Conservation (phyloP, 1,140 invertebrate species). For the Caenorhabditis inopinata region DNA sequence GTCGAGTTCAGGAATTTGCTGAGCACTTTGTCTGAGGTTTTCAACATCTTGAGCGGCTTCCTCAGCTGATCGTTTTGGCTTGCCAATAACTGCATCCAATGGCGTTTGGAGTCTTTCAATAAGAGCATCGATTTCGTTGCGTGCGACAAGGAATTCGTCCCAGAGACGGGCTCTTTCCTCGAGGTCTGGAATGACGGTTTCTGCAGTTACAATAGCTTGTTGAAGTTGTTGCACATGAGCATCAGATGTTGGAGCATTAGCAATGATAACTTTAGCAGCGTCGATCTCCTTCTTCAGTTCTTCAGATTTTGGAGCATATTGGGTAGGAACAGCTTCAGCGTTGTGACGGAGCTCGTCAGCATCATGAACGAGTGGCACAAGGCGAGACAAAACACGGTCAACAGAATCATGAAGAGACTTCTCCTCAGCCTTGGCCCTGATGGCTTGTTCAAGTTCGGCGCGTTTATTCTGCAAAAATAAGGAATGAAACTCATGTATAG, state of each 20-base stretch:
- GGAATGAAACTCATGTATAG: neutral
- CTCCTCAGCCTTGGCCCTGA: conserved; percentile 45
- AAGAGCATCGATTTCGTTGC: conserved; percentile 46
- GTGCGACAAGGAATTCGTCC: conserved; percentile 50
- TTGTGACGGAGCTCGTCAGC: conserved; percentile 48
- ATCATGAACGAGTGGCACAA: conserved; percentile 47
- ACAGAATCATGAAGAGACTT: conserved; percentile 17
- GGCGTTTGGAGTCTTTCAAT: conserved; percentile 49
- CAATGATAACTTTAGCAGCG: conserved; percentile 11
- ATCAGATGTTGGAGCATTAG: conserved; percentile 19
- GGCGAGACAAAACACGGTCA: conserved; percentile 19
- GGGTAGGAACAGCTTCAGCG: conserved; percentile 49
- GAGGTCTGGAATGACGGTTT: conserved; percentile 45
- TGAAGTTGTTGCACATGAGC: conserved; percentile 20
- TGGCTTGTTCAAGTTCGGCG: conserved; percentile 31
- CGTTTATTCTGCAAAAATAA: conserved; percentile 19
- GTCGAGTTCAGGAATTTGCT: neutral
- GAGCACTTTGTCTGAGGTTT: conserved; percentile 22
- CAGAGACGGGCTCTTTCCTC: conserved; percentile 39
- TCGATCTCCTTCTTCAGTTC: conserved; percentile 42
- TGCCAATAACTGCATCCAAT: conserved; percentile 44
- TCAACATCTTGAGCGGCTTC: conserved; percentile 49
- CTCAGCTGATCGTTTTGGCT: conserved; percentile 35
- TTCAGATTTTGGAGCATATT: conserved; percentile 42
- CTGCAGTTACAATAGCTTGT: conserved; percentile 34